phyloP scores from a whole-genome alignment of 1,140 invertebrate genomes.

The Geopemphigus sp. region DNA sequence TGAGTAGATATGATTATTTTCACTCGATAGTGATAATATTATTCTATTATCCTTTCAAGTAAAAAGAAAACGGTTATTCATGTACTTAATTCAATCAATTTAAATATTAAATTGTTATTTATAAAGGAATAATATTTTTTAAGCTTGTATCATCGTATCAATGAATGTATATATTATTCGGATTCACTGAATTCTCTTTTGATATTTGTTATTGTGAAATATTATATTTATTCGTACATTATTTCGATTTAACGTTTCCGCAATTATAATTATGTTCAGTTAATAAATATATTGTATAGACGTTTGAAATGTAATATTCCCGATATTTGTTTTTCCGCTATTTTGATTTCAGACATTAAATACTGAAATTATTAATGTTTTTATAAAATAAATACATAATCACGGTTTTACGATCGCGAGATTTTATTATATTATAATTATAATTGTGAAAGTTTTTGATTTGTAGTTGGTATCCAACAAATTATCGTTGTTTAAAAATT shows the following conservation, averaged over 20 bases:
- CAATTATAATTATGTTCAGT: not conserved
- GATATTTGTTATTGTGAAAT: slow-evolving; percentile 5
- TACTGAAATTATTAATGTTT: no score
- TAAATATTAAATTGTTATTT: not conserved
- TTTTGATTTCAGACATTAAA: no score
- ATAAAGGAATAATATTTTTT: not conserved
- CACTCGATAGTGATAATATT: not conserved
- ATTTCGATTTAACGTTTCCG: not conserved
- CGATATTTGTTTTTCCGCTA: no score
- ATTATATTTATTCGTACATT: not conserved
- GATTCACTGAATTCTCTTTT: not conserved
- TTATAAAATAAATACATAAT: no score
- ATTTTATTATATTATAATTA: no score
- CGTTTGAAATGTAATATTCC: no score
- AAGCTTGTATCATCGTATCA: no score
- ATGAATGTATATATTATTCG: not conserved
- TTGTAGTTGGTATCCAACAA: no score
- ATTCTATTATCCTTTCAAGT: not conserved
- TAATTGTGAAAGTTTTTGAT: no score
- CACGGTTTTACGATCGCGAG: no score
- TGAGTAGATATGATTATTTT: not conserved
- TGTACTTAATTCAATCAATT: slow-evolving; percentile 13
- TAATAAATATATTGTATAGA: no score
- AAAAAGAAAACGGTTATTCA: not conserved
- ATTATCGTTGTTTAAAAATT: no score